Conservation (phyloP, 2,113 vertebrate genomes). For the Callipepla californica region DNA sequence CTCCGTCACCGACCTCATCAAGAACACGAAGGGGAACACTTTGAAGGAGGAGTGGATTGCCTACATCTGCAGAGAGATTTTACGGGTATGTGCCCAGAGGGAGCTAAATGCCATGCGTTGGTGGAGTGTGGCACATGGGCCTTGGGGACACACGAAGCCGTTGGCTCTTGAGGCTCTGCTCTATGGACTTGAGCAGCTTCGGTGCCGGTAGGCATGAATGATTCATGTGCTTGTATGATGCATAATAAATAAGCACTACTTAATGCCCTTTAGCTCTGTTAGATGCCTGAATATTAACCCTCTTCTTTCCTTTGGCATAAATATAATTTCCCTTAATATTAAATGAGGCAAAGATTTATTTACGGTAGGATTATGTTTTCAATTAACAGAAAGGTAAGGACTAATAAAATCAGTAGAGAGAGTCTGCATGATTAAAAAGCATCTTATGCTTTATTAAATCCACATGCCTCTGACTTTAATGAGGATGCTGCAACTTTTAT, state of each 20-base stretch:
- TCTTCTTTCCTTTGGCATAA: slow-evolving; percentile 16
- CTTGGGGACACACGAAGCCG: background rate
- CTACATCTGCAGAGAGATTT: slow-evolving; percentile 98
- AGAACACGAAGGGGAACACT: slow-evolving; percentile 98
- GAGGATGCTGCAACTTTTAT: slow-evolving; percentile 16
- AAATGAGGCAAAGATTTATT: slow-evolving; percentile 4
- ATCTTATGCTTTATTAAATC: slow-evolving; percentile 13
- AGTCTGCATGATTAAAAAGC: background rate
- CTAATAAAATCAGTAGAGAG: background rate
- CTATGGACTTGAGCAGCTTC: background rate
- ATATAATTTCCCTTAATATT: background rate
- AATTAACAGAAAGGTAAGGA: background rate
- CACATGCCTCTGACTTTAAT: background rate
- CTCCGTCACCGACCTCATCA: slow-evolving; percentile 97
- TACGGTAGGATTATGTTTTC: background rate
- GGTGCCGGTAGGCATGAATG: slow-evolving; percentile 19
- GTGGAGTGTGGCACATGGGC: background rate
- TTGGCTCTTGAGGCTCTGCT: background rate
- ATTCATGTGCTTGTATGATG: slow-evolving; percentile 59
- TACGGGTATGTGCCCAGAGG: slow-evolving; percentile 82
- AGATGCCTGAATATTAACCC: slow-evolving; percentile 18
- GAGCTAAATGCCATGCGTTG: background rate
- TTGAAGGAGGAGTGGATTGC: slow-evolving; percentile 99
- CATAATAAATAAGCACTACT: slow-evolving; percentile 57
- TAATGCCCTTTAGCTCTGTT: slow-evolving; percentile 13